These are phyloP conservation scores for Erebia palarica DNA, from an alignment of 2,888 invertebrate genomes.

Conservation along the genomic window DNA sequence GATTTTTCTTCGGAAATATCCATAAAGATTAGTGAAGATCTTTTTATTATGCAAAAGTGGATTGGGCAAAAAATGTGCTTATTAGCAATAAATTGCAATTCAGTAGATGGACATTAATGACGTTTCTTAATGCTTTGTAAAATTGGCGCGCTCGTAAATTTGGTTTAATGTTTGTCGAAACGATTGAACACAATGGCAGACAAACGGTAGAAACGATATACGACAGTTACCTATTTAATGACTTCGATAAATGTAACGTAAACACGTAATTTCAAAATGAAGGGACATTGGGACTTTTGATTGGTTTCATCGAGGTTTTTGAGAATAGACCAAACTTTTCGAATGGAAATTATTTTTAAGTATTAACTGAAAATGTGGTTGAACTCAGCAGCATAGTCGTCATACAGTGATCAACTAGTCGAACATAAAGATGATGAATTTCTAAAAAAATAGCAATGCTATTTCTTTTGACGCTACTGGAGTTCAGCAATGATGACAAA, in stretches of 20 bases:
- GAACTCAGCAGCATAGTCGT: too few species aligned
- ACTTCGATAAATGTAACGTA: slow-evolving; percentile 9
- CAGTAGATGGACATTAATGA: slow-evolving; percentile 52
- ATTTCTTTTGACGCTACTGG: too few species aligned
- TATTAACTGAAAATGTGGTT: too few species aligned
- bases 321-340: too few species aligned
- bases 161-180: slow-evolving; percentile 29
- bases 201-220: slow-evolving; percentile 8
- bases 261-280: slow-evolving; percentile 20
- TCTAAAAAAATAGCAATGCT: too few species aligned
- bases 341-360: too few species aligned
- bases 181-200: slow-evolving; percentile 25
- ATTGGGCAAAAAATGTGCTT: background rate
- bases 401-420: too few species aligned
- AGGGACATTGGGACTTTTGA: background rate
- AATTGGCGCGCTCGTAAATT: slow-evolving; percentile 37
- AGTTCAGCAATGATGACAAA: too few species aligned
- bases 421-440: too few species aligned
- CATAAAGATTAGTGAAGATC: too few species aligned
- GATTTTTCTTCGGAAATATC: background rate
- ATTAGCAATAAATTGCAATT: slow-evolving; percentile 38
- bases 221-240: slow-evolving; percentile 28
- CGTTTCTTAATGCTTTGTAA: slow-evolving; percentile 49
- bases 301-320: background rate
- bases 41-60: background rate